Evolutionary conservation across 2,113 vertebrate genomes (phyloP).

Genomic region (Athene noctua): DNA sequence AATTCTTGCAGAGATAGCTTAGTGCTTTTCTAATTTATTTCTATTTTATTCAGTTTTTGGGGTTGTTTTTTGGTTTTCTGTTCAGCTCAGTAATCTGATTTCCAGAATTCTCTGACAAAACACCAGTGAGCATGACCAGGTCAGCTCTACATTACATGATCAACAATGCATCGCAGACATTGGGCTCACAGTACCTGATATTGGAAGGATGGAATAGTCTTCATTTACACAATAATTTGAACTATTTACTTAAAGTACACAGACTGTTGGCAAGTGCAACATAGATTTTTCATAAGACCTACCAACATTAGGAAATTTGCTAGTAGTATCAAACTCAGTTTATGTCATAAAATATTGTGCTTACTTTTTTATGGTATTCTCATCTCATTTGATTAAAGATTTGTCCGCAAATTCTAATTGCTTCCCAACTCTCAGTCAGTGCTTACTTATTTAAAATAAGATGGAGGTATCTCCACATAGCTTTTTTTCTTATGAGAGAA

Average conservation of each 20-base stretch:
- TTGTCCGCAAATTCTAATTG: neutral
- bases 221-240: neutral
- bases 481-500: neutral
- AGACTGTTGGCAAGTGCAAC: neutral
- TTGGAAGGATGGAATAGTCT: neutral
- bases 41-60: neutral
- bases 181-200: neutral
- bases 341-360: neutral
- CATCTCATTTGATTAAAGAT: neutral
- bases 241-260: neutral
- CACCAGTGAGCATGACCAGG: neutral
- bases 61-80: neutral
- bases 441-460: neutral
- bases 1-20: neutral
- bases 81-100: neutral
- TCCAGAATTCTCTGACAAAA: neutral
- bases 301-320: neutral
- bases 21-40: neutral
- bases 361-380: neutral
- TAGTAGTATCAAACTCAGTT: neutral
- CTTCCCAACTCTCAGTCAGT: neutral
- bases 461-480: neutral
- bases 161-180: neutral
- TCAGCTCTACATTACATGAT: neutral
- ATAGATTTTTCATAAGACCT: neutral